These are phyloP conservation scores for Nomada fucata DNA, from an alignment of 2,888 invertebrate species.

Conservation along the genomic window DNA sequence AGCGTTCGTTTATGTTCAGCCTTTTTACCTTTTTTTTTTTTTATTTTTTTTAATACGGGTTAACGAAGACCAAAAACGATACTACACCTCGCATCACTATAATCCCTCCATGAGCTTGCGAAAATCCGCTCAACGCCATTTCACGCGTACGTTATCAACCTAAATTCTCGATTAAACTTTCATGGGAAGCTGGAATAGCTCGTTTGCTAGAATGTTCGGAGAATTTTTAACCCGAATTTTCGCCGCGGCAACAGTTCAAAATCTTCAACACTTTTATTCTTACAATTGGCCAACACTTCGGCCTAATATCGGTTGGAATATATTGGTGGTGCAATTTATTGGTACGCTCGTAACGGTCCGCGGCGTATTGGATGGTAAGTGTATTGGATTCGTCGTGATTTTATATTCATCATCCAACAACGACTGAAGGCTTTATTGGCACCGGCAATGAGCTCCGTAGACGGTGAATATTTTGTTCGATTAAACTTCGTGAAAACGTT, in stretches of 20 bases:
- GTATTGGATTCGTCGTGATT: conserved; percentile 17
- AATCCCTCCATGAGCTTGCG: conserved; percentile 34
- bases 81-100: conserved; percentile 33
- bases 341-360: neutral
- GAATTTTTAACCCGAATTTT: conserved; percentile 55
- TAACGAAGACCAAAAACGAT: conserved; percentile 37
- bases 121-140: conserved; percentile 20
- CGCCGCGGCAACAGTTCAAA: conserved; percentile 28
- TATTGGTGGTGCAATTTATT: conserved; percentile 24
- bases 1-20: conserved; percentile 29
- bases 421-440: neutral
- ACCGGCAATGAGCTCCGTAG: neutral
- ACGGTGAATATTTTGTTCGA: neutral
- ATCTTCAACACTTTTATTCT: conserved; percentile 25
- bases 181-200: conserved; percentile 28
- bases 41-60: conserved; percentile 14
- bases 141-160: conserved; percentile 53
- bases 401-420: conserved; percentile 20
- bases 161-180: conserved; percentile 62
- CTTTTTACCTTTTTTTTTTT: too few relatives aligned
- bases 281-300: neutral
- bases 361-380: neutral
- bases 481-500: neutral
- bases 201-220: conserved; percentile 34
- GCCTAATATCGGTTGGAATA: conserved; percentile 1